These are phyloP conservation scores for Beroe ovata DNA, from an alignment of 37 sponge, comb jelly and placozoan genomes.

Conservation along the genomic window DNA sequence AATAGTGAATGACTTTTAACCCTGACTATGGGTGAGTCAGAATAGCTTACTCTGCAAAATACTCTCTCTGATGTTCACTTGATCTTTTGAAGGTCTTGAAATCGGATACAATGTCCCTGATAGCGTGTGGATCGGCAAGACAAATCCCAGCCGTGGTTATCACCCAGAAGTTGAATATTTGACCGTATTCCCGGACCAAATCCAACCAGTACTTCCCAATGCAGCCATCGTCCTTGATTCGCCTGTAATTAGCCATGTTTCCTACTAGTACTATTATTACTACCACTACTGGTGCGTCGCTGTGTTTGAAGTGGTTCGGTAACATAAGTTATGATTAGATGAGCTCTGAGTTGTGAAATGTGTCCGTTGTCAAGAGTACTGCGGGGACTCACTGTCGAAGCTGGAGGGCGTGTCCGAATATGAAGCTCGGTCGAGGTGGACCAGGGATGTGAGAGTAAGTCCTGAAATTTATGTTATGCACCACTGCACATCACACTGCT, in stretches of 20 bases:
- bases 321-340: too few species aligned
- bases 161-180: neutral
- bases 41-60: neutral
- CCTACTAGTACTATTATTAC: too few species aligned
- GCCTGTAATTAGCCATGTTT: neutral
- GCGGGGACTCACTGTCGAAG: neutral
- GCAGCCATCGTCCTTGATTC: neutral
- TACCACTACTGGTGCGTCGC: too few species aligned
- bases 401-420: neutral
- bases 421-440: slow-evolving; percentile 3
- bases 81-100: slow-evolving; percentile 7
- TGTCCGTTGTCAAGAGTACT: too few species aligned
- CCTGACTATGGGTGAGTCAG: too few species aligned
- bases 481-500: too few species aligned
- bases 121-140: slow-evolving; percentile 13
- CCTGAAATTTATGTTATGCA: too few species aligned
- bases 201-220: slow-evolving; percentile 11
- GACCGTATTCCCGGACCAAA: slow-evolving; percentile 12
- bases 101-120: slow-evolving; percentile 13
- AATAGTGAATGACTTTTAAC: too few species aligned
- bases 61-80: neutral
- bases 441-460: slow-evolving; percentile 28
- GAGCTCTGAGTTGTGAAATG: too few species aligned
- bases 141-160: neutral
- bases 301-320: too few species aligned